These are phyloP conservation scores for Tortricodes alternella DNA, from an alignment of 2,888 invertebrate species.

Conservation along the genomic window DNA sequence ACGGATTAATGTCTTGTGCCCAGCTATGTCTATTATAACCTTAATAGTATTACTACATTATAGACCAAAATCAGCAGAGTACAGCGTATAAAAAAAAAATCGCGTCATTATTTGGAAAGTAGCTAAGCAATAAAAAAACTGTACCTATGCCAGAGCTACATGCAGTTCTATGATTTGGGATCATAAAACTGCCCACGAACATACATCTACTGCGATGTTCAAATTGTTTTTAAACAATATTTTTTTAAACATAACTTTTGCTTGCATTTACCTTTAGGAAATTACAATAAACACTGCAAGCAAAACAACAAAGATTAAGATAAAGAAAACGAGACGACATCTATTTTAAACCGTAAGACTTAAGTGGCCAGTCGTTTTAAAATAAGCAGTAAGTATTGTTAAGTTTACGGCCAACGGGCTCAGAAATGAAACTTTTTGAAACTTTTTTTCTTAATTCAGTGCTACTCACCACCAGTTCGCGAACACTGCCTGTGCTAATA, in stretches of 20 bases:
- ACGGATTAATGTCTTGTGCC: no score
- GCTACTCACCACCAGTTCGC: conserved; percentile 77
- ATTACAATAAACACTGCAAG: neutral
- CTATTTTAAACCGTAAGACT: conserved; percentile 6
- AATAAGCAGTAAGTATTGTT: conserved; percentile 6
- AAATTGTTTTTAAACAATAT: no score
- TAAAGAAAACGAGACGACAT: neutral
- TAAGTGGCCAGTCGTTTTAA: conserved; percentile 12
- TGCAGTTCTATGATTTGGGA: no score
- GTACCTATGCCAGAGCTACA: no score
- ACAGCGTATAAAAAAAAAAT: no score
- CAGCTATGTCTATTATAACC: no score
- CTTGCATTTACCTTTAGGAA: neutral
- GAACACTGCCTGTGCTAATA: conserved; percentile 64
- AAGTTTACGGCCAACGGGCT: conserved; percentile 17
- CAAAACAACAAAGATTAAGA: neutral
- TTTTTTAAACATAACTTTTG: neutral
- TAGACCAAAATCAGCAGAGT: no score
- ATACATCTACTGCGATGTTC: no score
- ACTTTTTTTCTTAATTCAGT: conserved; percentile 13
- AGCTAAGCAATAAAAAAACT: no score
- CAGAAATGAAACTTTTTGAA: conserved; percentile 8
- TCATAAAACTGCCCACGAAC: no score
- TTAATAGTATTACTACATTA: no score
- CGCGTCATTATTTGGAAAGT: no score